These are phyloP conservation scores for Malthinus flaveolus DNA, from an alignment of 2,888 invertebrate genomes.

Conservation along the genomic window DNA sequence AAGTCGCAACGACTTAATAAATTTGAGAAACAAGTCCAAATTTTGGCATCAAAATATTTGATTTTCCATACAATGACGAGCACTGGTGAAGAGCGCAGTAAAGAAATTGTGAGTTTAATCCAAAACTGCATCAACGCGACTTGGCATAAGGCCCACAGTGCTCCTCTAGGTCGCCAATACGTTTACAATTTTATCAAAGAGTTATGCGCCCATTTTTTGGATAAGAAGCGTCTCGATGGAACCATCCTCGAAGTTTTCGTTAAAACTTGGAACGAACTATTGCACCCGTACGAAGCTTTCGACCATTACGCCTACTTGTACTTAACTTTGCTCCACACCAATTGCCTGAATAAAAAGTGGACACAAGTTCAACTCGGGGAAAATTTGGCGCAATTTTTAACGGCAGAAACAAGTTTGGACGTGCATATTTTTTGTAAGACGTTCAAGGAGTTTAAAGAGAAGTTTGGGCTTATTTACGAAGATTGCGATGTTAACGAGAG, in stretches of 20 bases:
- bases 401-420: background rate
- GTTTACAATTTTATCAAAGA: background rate
- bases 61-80: background rate
- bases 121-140: background rate
- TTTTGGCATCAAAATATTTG: conserved; percentile 5
- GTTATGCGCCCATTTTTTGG: background rate
- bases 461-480: background rate
- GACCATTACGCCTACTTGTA: conserved; percentile 3
- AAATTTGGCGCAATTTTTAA: no score
- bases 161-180: background rate
- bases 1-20: background rate
- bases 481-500: conserved; percentile 1
- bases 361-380: background rate
- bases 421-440: background rate
- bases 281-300: background rate
- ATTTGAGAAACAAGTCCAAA: background rate
- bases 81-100: background rate
- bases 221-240: background rate
- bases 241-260: background rate
- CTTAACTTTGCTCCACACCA: background rate
- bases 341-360: background rate
- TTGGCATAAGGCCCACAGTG: background rate
- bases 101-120: background rate
- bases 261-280: background rate
- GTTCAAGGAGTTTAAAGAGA: background rate